These are phyloP conservation scores for Sebastes vulpes DNA, from an alignment of 2,797 vertebrate species.

Conservation along the genomic window DNA sequence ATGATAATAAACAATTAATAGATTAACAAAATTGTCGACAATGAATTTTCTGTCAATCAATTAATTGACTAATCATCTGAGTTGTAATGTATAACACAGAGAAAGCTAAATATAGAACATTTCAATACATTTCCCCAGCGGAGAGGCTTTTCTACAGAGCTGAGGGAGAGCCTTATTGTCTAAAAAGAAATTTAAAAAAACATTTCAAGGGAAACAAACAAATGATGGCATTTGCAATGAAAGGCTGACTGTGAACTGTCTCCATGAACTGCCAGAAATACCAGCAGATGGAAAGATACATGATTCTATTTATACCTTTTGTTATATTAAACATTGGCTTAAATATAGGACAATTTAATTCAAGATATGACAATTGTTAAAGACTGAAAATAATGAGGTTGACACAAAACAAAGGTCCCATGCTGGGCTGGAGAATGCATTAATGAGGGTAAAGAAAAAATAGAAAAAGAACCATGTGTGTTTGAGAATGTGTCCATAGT, in stretches of 20 bases:
- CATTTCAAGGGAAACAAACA: neutral
- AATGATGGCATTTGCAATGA: neutral
- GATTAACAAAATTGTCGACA: neutral
- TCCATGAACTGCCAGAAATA: slow-evolving; percentile 9
- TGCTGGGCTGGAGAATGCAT: neutral
- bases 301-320: neutral
- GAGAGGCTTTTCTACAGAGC: neutral
- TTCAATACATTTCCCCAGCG: neutral
- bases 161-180: neutral
- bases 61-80: neutral
- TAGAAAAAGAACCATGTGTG: neutral
- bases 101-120: neutral
- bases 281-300: slow-evolving; percentile 4
- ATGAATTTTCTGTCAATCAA: neutral
- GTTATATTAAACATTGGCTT: neutral
- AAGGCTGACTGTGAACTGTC: neutral
- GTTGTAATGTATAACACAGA: neutral
- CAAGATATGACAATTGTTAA: neutral
- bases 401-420: neutral
- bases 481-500: neutral
- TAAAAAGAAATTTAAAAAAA: neutral
- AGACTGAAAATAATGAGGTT: neutral
- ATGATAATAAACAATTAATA: neutral
- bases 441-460: neutral
- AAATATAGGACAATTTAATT: neutral